These are phyloP conservation scores for Bruchidius siliquastri DNA, from an alignment of 2,888 invertebrate genomes.

Conservation along the genomic window DNA sequence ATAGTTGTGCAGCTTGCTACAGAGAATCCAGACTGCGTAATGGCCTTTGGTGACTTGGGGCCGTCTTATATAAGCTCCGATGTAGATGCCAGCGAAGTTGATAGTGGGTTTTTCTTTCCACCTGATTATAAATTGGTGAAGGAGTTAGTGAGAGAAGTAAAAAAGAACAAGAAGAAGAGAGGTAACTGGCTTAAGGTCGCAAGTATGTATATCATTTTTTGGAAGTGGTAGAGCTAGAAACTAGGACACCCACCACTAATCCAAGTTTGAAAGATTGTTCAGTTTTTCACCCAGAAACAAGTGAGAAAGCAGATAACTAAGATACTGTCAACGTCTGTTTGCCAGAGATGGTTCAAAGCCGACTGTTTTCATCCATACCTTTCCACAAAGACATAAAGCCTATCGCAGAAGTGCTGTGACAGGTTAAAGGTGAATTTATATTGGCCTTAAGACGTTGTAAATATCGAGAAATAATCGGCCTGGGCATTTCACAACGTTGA, in stretches of 20 bases:
- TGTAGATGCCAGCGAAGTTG: conserved; percentile 57
- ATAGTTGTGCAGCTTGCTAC: conserved; percentile 65
- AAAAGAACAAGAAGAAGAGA: conserved; percentile 54
- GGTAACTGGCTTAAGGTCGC: conserved; percentile 13
- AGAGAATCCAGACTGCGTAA: conserved; percentile 59
- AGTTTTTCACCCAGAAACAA: too few relatives aligned
- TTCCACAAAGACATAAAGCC: too few relatives aligned
- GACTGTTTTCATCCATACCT: too few relatives aligned
- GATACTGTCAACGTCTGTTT: too few relatives aligned
- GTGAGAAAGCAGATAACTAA: too few relatives aligned
- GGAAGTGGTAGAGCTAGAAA: background rate
- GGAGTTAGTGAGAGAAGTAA: conserved; percentile 45
- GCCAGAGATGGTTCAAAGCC: too few relatives aligned
- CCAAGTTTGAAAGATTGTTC: background rate
- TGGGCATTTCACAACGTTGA: too few relatives aligned
- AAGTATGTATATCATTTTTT: conserved; percentile 1
- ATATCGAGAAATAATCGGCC: too few relatives aligned
- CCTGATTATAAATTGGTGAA: conserved; percentile 57
- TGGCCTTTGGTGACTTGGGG: conserved; percentile 58
- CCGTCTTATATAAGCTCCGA: conserved; percentile 68
- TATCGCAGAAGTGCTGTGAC: too few relatives aligned
- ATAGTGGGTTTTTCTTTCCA: conserved; percentile 67
- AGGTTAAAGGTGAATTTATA: too few relatives aligned
- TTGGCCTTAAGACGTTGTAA: too few relatives aligned
- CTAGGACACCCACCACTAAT: conserved; percentile 1